A percentile compares a stretch with the other conserved stretches of the same genome.
phyloP scores from a whole-genome alignment of 2,113 vertebrate species.

The Callithrix jacchus region DNA sequence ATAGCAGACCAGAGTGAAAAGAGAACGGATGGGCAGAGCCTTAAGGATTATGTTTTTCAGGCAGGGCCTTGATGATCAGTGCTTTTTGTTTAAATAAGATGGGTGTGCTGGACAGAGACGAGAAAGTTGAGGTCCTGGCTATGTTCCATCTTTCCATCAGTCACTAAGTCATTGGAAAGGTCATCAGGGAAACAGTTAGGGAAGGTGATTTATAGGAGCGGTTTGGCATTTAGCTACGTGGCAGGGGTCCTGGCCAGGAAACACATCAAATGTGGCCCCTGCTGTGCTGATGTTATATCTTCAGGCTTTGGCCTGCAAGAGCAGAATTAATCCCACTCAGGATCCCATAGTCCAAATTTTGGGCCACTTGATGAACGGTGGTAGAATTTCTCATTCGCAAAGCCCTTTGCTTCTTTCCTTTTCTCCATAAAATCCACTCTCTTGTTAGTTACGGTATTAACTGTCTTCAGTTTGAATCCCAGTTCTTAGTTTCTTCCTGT shows the following conservation, averaged over 20 bases:
- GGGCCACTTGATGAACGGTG: background rate
- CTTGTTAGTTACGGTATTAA: too few relatives aligned
- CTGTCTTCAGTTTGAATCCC: background rate
- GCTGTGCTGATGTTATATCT: background rate
- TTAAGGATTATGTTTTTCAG: background rate
- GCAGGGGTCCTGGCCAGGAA: constrained; percentile 12
- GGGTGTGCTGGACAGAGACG: background rate
- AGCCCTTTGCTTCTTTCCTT: too few relatives aligned
- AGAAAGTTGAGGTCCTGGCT: background rate
- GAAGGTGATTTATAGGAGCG: background rate
- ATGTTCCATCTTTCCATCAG: background rate
- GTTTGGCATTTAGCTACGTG: background rate
- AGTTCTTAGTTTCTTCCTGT: background rate
- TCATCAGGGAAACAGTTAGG: constrained; percentile 27
- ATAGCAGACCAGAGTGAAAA: background rate
- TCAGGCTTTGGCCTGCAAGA: background rate
- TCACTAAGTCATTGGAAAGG: background rate
- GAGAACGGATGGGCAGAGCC: background rate
- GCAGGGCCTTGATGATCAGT: background rate
- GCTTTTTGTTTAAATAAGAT: background rate
- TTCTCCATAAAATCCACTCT: fast-evolving
- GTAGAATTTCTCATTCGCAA: fast-evolving
- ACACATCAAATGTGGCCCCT: background rate
- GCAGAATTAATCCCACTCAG: background rate
- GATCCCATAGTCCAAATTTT: background rate